Evolutionary conservation across 2,888 invertebrate species (phyloP), one percentile per base, ranked within the genome.

Genomic region (Cyaniris semiargus): DNA sequence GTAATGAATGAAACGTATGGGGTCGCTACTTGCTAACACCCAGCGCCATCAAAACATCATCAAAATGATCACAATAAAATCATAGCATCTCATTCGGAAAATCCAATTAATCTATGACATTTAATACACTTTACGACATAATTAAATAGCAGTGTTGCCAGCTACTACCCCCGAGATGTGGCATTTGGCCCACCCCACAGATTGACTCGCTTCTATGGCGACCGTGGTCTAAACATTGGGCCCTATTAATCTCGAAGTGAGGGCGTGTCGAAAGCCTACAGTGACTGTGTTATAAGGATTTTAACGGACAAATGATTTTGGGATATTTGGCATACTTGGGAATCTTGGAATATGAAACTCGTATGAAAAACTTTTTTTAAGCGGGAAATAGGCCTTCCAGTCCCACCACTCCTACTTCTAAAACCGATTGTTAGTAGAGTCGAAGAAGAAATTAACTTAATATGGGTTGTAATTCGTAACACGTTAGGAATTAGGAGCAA

Each of bases 81-180:
- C 23, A 74, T 48, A 21, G 27, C 18, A 74, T 74, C 74, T 74
- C 74, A 23, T 72, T 74, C 53, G 44, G 15, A 74, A 80, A 83
- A 84, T 81, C 81, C 81, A 85, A 86, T 86, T 85, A 84, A 81
- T 79, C 78, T 77, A 75, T 86, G 85, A 86, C 88, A 86, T 88
- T 88, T 82, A 81, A 82, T 79, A 83, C 82, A 72, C 81, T 83
- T 86, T 83, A 81, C 81, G 79, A 79, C 77, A 72, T 82, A 80
- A 81, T 84, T 84, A 85, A 86, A 86, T 84, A 84, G 79, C 84
- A 86, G 85, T 87, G 87, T 86, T 88, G 85, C 85, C 87, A 89
- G 91, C 88, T 90, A 87, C 87, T 84, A 83, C 87, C 93, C 93
- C 81, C 80, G 93, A 92, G 93, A 93, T 92, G 92, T 92, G 92